A percentile compares a stretch with the other conserved stretches of the same genome.
Evolutionary conservation across 2,888 invertebrate species (phyloP).

Genomic region (Nymphalis polychloros): DNA sequence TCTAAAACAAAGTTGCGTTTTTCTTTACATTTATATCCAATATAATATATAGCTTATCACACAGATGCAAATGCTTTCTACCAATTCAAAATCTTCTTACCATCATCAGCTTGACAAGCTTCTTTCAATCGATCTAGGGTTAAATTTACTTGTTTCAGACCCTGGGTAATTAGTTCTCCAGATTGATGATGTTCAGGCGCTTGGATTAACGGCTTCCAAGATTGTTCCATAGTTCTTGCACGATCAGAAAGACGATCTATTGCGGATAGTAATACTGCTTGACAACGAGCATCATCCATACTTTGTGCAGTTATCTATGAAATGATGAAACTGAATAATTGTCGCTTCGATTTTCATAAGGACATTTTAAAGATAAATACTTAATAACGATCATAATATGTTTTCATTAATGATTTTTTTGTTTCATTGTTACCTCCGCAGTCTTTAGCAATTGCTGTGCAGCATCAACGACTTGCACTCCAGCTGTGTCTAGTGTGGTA

Average conservation of each 20-base stretch:
- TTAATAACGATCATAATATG: too few relatives aligned
- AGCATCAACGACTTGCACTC: constrained; percentile 44
- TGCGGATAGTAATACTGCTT: constrained; percentile 40
- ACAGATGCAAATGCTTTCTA: too few relatives aligned
- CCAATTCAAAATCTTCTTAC: not conserved
- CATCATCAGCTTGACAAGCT: constrained; percentile 2
- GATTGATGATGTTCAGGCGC: constrained; percentile 11
- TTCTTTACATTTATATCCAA: too few relatives aligned
- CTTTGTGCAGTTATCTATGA: constrained; percentile 47
- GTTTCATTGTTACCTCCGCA: constrained; percentile 35
- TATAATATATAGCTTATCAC: too few relatives aligned
- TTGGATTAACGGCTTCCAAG: constrained; percentile 18
- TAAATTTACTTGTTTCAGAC: constrained; percentile 7
- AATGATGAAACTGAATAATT: constrained; percentile 2
- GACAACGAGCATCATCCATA: constrained; percentile 44
- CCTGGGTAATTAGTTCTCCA: constrained; percentile 11
- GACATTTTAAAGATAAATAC: too few relatives aligned
- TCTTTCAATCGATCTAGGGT: constrained; percentile 14
- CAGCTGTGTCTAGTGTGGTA: constrained; percentile 32
- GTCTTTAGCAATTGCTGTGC: constrained; percentile 48
- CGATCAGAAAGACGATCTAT: constrained; percentile 41
- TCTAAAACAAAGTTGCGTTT: too few relatives aligned
- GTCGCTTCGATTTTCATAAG: too few relatives aligned
- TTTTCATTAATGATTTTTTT: not conserved
- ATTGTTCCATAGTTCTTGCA: constrained; percentile 37